Conservation (phyloP, 2,888 invertebrate species). For the Hypercompe scribonia region DNA sequence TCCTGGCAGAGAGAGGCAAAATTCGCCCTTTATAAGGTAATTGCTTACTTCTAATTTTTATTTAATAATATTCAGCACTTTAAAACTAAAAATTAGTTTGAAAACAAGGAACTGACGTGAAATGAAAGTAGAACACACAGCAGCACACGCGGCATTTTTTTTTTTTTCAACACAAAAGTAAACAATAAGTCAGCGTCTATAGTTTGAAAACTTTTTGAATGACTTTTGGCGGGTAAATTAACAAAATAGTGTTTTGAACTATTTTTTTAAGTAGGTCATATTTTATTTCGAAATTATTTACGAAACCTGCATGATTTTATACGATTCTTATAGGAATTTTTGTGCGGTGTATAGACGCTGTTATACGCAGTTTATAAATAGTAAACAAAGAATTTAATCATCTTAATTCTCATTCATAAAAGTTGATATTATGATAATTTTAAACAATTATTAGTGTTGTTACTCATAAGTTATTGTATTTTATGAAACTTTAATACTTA, state of each 20-base stretch:
- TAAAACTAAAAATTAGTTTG: slow-evolving; percentile 18
- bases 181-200: slow-evolving; percentile 50
- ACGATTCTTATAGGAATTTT: not conserved
- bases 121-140: slow-evolving; percentile 58
- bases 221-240: slow-evolving; percentile 35
- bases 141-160: slow-evolving; percentile 63
- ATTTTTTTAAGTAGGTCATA: slow-evolving; percentile 7
- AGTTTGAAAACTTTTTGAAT: slow-evolving; percentile 31
- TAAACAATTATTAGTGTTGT: not conserved
- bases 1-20: slow-evolving; percentile 27
- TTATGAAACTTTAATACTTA: not conserved
- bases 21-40: slow-evolving; percentile 46
- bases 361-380: not conserved
- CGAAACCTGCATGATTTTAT: not conserved
- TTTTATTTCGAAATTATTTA: not conserved
- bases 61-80: not conserved
- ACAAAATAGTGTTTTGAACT: slow-evolving; percentile 6
- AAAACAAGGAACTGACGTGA: slow-evolving; percentile 22
- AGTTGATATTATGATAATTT: not conserved
- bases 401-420: not conserved
- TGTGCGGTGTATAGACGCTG: not conserved
- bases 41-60: slow-evolving; percentile 14
- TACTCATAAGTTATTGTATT: not conserved
- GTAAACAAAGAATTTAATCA: not conserved
- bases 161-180: slow-evolving; percentile 56